Percentiles rank a stretch among this genome's conserved stretches.
Evolutionary conservation across 2,797 vertebrate genomes (phyloP).

Genomic region (Cossypha heuglini): DNA sequence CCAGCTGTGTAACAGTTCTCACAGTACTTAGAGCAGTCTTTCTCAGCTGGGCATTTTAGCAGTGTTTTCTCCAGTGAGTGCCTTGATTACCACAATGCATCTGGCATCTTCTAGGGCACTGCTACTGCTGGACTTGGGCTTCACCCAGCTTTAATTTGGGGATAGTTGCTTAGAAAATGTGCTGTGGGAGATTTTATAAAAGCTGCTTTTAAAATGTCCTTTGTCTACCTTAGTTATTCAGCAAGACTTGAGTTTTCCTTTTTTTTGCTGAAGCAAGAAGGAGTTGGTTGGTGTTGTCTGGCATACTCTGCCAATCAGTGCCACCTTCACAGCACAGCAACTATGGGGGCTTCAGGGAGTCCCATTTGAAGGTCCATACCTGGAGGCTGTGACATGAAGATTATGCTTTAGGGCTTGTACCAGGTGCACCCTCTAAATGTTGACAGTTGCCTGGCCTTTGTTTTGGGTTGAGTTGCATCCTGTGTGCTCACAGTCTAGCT

Average conservation of each 20-base stretch:
- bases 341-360: background rate
- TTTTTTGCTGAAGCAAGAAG: background rate
- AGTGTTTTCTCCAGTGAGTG: background rate
- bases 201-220: background rate
- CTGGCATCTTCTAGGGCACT: background rate
- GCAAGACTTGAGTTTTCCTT: background rate
- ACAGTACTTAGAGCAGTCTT: background rate
- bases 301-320: accelerated
- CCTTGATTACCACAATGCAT: background rate
- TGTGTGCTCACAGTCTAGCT: background rate
- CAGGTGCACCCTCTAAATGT: background rate
- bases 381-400: background rate
- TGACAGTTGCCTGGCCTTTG: background rate
- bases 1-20: background rate
- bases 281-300: background rate
- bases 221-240: background rate
- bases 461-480: background rate
- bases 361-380: background rate
- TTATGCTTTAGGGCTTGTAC: background rate
- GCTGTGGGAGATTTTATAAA: background rate
- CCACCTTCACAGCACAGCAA: no score
- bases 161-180: background rate
- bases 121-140: background rate
- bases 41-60: background rate
- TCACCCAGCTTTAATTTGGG: background rate